Base-by-base conservation (phyloP, 2,888 invertebrate genomes). In the Empis livida region DNA sequence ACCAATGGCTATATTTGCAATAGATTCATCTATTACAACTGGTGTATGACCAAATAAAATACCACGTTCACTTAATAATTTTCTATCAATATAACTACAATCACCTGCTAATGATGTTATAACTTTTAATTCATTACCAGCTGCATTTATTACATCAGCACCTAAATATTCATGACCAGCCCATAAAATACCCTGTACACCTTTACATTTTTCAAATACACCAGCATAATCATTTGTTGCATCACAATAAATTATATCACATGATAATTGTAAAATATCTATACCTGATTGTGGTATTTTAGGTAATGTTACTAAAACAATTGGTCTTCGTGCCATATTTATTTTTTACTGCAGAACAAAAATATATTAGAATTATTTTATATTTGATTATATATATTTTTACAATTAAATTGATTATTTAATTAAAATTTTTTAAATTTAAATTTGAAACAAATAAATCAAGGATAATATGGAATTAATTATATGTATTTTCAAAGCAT, bases 41-140 rank as follows among this genome's bases (percentile, higher is more conserved):
- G 86, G 85, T 0, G 87, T 84, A 57, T 84, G 79, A 1, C 86
- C 87, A 1, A 90, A 70, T 42, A 72, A 71, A 42, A 92, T 77
- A 1, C 78, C 77, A 20, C 79, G 73, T 49, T 70, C 71, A 60
- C 76, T 78, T 44, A 88, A 70, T 58, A 78, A 84, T 0, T 70
- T 65, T 1, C 82, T 53, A 59, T 89, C 84, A 37, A 91, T 74
- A 55, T 90, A 84, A 60, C 91, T 86, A 50, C 78, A 75, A 3
- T 91, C 91, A 2, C 86, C 86, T 1, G 88, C 84, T 79, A 85
- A 82, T 0, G 87, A 80, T 0, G 79, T 77, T 4, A 91, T 72
- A 0, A 79, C 78, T 69, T 82, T 83, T 47, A 90, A 63, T 43
- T 74, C 71, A 0, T 78, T 71, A 13, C 85, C 54, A 41, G 50